Conservation (phyloP, 2,113 vertebrate species). For the Typhlomys cinereus region DNA sequence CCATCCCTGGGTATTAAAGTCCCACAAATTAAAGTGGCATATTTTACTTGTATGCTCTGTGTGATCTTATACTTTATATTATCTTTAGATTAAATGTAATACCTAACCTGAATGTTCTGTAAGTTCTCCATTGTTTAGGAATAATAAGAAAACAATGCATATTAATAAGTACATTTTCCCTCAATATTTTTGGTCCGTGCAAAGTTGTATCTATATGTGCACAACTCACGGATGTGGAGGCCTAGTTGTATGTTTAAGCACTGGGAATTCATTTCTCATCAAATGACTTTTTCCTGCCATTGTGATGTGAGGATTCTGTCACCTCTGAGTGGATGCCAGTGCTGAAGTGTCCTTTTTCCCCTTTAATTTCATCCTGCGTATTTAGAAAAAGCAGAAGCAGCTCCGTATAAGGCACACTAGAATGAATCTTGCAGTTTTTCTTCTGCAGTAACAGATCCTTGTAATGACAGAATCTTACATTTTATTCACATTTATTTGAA, state of each 20-base stretch:
- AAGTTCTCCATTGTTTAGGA: not conserved
- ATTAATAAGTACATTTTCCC: not conserved
- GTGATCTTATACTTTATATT: not conserved
- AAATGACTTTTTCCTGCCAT: not conserved
- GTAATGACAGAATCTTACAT: not conserved
- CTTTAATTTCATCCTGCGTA: slow-evolving; percentile 42
- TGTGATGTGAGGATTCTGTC: not conserved
- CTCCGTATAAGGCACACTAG: not conserved
- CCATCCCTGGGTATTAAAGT: not conserved
- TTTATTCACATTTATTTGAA: slow-evolving; percentile 24
- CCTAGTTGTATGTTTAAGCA: not conserved
- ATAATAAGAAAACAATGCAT: not conserved
- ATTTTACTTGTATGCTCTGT: not conserved
- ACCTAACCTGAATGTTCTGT: not conserved
- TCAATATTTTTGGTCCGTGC: not conserved
- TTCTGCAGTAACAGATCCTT: slow-evolving; percentile 32
- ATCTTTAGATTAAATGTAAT: not conserved
- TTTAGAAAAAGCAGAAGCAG: slow-evolving; percentile 23
- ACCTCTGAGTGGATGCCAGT: not conserved
- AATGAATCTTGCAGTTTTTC: not conserved
- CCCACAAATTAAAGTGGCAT: not conserved
- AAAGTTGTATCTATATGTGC: not conserved
- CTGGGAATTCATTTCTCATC: slow-evolving; percentile 8
- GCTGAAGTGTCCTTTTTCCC: not conserved
- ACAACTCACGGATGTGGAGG: not conserved